These are phyloP conservation scores for Aphis gossypii DNA, from an alignment of 1,140 invertebrate species.

Conservation along the genomic window DNA sequence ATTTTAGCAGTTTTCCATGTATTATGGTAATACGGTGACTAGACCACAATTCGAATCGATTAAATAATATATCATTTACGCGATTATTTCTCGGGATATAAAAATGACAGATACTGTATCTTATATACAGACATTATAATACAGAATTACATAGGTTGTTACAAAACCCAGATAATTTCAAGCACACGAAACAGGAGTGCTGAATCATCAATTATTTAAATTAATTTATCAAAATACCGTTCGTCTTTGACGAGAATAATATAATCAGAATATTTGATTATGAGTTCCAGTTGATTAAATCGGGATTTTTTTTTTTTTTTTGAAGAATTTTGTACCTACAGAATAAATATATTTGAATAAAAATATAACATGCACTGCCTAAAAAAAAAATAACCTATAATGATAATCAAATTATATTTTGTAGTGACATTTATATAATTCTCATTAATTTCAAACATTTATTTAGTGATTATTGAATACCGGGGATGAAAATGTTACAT, in stretches of 20 bases:
- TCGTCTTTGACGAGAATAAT: slow-evolving; percentile 11
- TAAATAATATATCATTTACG: slow-evolving; percentile 15
- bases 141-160: neutral
- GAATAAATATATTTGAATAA: neutral
- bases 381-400: neutral
- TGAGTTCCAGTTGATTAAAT: slow-evolving; percentile 27
- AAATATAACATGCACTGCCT: neutral
- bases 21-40: neutral
- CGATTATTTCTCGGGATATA: neutral
- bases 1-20: slow-evolving; percentile 11
- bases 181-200: neutral
- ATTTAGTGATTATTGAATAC: neutral
- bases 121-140: neutral
- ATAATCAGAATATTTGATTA: slow-evolving; percentile 17
- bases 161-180: neutral
- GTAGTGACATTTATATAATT: neutral
- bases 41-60: neutral
- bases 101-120: neutral
- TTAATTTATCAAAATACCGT: slow-evolving; percentile 26
- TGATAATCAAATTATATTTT: neutral
- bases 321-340: neutral
- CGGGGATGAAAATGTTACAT: neutral
- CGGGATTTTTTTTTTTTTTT: neutral
- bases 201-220: slow-evolving; percentile 20
- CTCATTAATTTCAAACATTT: neutral